Base-by-base conservation (phyloP, 2,888 invertebrate genomes). In the Rosalia funebris region DNA sequence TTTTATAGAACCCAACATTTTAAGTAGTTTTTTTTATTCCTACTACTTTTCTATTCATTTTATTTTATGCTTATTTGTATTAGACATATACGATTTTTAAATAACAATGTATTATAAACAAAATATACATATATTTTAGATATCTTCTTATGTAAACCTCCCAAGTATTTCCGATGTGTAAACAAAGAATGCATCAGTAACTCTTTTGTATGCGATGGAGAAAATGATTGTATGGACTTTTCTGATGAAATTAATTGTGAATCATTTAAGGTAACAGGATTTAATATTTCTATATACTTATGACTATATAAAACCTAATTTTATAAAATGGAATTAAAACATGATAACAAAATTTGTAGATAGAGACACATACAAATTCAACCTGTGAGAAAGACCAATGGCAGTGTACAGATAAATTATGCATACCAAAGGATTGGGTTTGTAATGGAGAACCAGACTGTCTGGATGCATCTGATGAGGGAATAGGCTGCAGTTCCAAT, bases 151-250 rank as follows among this genome's bases (percentile, higher is more conserved):
- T 81, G 81, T 57, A 67, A 70, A 50, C 68, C 69, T 52, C 77
- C 79, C 1, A 57, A 66, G 19, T 81, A 71, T 60, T 81, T 80
- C 66, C 72, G 72, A 53, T 82, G 82, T 58, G 66, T 73, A 37
- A 81, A 80, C 66, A 57, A 69, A 0, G 67, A 74, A 42, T 83
- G 83, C 62, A 75, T 82, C 16, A 71, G 75, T 44, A 63, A 73
- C 14, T 60, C 71, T 1, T 81, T 81, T 56, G 66, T 77, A 1
- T 83, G 83, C 64, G 81, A 83, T 72, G 72, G 67, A 1, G 77
- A 79, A 59, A 75, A 81, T 59, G 82, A 83, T 71, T 83, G 83
- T 65, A 76, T 74, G 1, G 82, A 83, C 73, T 78, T 68, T 65
- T 80, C 81, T 1, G 83, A 83, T 74, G 83, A 83, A 70, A 57